Evolutionary conservation across 1,140 invertebrate genomes (phyloP).

Genomic region (Pseudomyrmex sp.): DNA sequence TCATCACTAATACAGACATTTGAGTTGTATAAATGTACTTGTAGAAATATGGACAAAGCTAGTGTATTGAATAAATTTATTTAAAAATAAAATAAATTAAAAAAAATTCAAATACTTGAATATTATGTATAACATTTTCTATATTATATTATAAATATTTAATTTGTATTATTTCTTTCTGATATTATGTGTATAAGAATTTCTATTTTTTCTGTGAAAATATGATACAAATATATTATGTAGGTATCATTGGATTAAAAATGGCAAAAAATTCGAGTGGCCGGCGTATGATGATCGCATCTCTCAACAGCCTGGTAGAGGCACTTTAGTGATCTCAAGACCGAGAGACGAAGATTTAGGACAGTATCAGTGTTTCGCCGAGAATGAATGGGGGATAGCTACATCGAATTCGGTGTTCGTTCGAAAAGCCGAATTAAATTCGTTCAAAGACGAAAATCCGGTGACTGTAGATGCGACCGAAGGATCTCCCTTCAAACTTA

Average conservation of each 20-base stretch:
- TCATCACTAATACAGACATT: constrained; percentile 76
- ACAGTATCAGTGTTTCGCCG: constrained; percentile 98
- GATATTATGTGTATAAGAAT: background rate
- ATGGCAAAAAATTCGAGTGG: constrained; percentile 96
- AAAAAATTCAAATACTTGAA: background rate
- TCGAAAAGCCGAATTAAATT: constrained; percentile 96
- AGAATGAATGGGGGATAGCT: constrained; percentile 97
- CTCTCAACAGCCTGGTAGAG: constrained; percentile 95
- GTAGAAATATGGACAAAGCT: constrained; percentile 29
- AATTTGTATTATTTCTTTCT: background rate
- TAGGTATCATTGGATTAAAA: constrained; percentile 98
- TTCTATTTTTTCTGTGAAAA: constrained; percentile 24
- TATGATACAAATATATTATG: constrained; percentile 44
- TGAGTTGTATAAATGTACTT: constrained; percentile 61
- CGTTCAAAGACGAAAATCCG: constrained; percentile 93
- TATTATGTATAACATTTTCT: no score
- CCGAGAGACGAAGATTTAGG: constrained; percentile 97
- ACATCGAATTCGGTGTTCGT: constrained; percentile 98
- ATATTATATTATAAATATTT: no score
- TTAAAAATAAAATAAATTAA: background rate
- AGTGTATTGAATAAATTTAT: background rate
- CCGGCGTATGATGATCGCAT: constrained; percentile 97
- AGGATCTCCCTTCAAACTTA: constrained; percentile 94
- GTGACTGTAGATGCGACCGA: constrained; percentile 90
- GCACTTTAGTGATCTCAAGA: constrained; percentile 95